These are phyloP conservation scores for Heterotilapia buettikoferi DNA, from an alignment of 2,113 vertebrate species.

Conservation along the genomic window DNA sequence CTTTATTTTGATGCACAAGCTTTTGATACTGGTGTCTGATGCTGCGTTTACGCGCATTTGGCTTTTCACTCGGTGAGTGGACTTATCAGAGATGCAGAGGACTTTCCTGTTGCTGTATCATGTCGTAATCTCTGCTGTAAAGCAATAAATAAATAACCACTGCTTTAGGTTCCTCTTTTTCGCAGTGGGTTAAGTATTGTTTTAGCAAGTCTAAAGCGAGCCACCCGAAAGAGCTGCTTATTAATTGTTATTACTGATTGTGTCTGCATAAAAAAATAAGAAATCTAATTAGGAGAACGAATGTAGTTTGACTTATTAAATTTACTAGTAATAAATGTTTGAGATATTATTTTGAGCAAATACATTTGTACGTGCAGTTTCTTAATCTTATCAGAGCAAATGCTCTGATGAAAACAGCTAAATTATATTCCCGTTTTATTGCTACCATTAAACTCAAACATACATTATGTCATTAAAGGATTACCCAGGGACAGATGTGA, in stretches of 20 bases:
- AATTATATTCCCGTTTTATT: slow-evolving; percentile 41
- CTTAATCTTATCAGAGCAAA: slow-evolving; percentile 23
- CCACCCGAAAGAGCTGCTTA: not conserved
- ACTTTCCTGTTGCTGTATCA: not conserved
- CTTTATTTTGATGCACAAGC: slow-evolving; percentile 19
- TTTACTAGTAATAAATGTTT: slow-evolving; percentile 5
- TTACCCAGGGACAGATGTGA: slow-evolving; percentile 47
- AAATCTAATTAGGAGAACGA: not conserved
- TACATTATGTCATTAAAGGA: slow-evolving; percentile 55
- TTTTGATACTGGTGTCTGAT: slow-evolving; percentile 21
- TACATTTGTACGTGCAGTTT: not conserved
- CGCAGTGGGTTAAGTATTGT: not conserved
- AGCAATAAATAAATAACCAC: not conserved
- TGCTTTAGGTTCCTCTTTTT: not conserved
- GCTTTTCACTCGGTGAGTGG: slow-evolving; percentile 2
- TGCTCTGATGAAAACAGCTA: slow-evolving; percentile 30
- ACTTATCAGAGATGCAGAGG: slow-evolving; percentile 21
- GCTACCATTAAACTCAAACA: slow-evolving; percentile 32
- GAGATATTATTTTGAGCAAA: slow-evolving; percentile 10
- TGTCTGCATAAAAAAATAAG: not conserved
- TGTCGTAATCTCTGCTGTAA: not conserved
- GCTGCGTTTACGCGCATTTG: slow-evolving; percentile 5
- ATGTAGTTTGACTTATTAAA: slow-evolving; percentile 1
- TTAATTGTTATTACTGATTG: not conserved
- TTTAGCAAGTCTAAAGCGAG: not conserved